These are phyloP conservation scores for Anolis sagrei DNA, from an alignment of 2,113 vertebrate genomes.

Conservation along the genomic window DNA sequence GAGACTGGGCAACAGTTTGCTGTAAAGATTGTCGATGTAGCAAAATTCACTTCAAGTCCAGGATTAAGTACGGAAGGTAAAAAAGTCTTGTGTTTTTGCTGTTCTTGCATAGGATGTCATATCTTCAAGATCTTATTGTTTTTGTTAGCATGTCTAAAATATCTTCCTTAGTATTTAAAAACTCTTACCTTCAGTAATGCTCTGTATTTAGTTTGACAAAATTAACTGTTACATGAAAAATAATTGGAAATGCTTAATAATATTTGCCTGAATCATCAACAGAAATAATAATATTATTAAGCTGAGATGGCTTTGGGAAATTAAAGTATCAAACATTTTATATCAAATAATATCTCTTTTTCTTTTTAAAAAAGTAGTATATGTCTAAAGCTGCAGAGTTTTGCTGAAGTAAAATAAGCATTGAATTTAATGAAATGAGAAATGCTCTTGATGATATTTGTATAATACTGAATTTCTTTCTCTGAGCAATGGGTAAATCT, in stretches of 20 bases:
- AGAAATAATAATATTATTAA: not conserved
- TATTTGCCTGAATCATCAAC: not conserved
- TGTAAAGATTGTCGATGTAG: conserved; percentile 99
- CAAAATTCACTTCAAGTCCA: conserved; percentile 98
- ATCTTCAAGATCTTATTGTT: not conserved
- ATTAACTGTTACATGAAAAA: not conserved
- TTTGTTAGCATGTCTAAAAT: not conserved
- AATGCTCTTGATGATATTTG: not conserved
- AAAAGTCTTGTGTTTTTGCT: conserved; percentile 32
- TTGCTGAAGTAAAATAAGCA: not conserved
- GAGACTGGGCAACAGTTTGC: conserved; percentile 98
- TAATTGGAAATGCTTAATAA: not conserved
- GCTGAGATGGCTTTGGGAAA: not conserved
- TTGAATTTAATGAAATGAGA: no score
- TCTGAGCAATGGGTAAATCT: not conserved
- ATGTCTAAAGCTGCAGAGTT: not conserved
- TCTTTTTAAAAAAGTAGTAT: not conserved
- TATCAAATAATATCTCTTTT: no score
- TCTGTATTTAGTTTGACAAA: not conserved
- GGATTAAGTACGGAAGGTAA: conserved; percentile 99
- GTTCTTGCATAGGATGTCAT: not conserved
- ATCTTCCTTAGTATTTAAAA: not conserved
- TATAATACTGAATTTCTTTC: not conserved
- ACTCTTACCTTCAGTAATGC: not conserved
- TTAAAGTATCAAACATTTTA: not conserved